These are phyloP conservation scores for Littorina saxatilis DNA, from an alignment of 1,140 invertebrate species.

Conservation along the genomic window DNA sequence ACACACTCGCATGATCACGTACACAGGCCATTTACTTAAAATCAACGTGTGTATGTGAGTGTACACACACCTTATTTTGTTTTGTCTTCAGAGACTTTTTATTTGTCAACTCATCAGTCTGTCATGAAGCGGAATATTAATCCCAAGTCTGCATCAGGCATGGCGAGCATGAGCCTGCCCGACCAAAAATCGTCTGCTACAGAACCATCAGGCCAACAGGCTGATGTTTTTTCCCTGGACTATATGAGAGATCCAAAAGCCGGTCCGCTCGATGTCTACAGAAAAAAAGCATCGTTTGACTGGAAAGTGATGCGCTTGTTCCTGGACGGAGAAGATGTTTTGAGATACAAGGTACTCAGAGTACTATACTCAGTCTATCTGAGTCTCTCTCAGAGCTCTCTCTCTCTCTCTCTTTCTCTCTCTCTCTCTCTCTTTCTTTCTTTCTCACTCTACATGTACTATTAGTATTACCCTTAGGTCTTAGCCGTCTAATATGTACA, in stretches of 20 bases:
- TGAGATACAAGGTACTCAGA: conserved; percentile 89
- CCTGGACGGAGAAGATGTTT: conserved; percentile 83
- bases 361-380: conserved; percentile 54
- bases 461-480: neutral
- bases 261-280: conserved; percentile 85
- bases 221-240: conserved; percentile 44
- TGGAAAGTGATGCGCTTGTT: conserved; percentile 87
- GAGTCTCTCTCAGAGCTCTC: too few relatives aligned
- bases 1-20: too few relatives aligned
- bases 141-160: neutral
- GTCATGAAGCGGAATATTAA: neutral
- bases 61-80: too few relatives aligned
- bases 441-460: neutral
- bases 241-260: conserved; percentile 63
- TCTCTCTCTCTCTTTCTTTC: neutral
- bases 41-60: too few relatives aligned
- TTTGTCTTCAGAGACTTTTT: too few relatives aligned
- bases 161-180: neutral
- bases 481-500: neutral
- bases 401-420: too few relatives aligned
- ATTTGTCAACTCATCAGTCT: too few relatives aligned
- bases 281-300: conserved; percentile 85
- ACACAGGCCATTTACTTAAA: too few relatives aligned
- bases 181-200: conserved; percentile 19
- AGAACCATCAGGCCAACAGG: conserved; percentile 2